Percentiles rank a stretch among this genome's conserved stretches.
phyloP scores from a whole-genome alignment of 2,113 vertebrate genomes.

The Osmerus mordax region DNA sequence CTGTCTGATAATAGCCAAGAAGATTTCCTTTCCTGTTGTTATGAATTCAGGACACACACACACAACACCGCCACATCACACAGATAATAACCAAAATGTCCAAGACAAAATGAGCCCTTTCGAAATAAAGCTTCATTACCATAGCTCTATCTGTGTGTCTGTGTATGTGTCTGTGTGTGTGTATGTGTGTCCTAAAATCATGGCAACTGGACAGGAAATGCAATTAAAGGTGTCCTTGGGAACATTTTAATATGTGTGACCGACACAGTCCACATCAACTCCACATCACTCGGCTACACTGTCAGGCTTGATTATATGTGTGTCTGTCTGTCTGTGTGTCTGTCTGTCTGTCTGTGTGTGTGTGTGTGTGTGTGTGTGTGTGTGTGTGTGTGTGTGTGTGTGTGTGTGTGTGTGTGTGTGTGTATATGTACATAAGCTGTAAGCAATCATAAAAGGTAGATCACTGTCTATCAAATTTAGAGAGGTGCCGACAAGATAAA shows the following conservation, averaged over 20 bases:
- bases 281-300: neutral
- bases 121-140: neutral
- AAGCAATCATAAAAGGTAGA: neutral
- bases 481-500: too few species aligned
- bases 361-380: too few species aligned
- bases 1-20: too few species aligned
- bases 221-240: neutral
- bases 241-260: neutral
- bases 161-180: slow-evolving; percentile 5
- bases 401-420: neutral
- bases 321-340: neutral
- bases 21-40: too few species aligned
- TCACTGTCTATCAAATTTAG: neutral
- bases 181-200: neutral
- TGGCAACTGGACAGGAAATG: neutral
- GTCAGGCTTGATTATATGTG: neutral
- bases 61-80: neutral
- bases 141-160: neutral
- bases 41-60: too few species aligned
- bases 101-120: neutral
- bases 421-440: neutral
- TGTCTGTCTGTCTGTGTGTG: too few species aligned
- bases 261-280: neutral
- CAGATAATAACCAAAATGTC: too few species aligned
- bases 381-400: neutral